Evolutionary conservation across 2,797 vertebrate genomes (phyloP).

Genomic region (Arrhamphus sclerolepis): DNA sequence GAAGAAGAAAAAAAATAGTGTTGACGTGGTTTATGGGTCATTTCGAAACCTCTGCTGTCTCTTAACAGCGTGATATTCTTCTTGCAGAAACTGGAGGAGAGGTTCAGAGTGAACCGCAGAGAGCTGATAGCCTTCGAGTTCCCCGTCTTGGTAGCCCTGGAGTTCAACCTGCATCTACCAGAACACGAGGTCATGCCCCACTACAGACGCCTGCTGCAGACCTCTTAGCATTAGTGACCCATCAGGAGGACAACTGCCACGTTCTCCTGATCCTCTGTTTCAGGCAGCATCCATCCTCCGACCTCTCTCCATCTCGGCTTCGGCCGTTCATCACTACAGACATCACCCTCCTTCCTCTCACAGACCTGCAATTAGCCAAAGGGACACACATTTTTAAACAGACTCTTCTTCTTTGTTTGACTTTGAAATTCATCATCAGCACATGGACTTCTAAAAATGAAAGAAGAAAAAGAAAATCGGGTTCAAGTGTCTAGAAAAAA

Average conservation of each 20-base stretch:
- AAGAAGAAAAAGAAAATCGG: neutral
- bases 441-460: slow-evolving; percentile 30
- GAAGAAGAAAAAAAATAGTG: too few species aligned
- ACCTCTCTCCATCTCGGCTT: slow-evolving; percentile 22
- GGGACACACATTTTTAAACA: slow-evolving; percentile 42
- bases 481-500: neutral
- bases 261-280: slow-evolving; percentile 54
- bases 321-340: slow-evolving; percentile 21
- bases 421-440: slow-evolving; percentile 35
- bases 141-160: slow-evolving; percentile 95
- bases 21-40: neutral
- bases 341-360: slow-evolving; percentile 28
- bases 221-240: slow-evolving; percentile 89
- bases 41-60: neutral
- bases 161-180: slow-evolving; percentile 96
- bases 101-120: slow-evolving; percentile 94
- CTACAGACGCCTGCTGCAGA: slow-evolving; percentile 95
- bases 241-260: slow-evolving; percentile 59
- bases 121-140: slow-evolving; percentile 99
- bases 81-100: slow-evolving; percentile 95
- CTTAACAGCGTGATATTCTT: slow-evolving; percentile 19
- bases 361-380: slow-evolving; percentile 80
- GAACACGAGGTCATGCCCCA: slow-evolving; percentile 98
- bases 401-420: slow-evolving; percentile 19
- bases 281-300: slow-evolving; percentile 20